A percentile compares a stretch with the other conserved stretches of the same genome.
phyloP scores from a whole-genome alignment of 1,140 invertebrate genomes.

The Harpegnathos saltator region DNA sequence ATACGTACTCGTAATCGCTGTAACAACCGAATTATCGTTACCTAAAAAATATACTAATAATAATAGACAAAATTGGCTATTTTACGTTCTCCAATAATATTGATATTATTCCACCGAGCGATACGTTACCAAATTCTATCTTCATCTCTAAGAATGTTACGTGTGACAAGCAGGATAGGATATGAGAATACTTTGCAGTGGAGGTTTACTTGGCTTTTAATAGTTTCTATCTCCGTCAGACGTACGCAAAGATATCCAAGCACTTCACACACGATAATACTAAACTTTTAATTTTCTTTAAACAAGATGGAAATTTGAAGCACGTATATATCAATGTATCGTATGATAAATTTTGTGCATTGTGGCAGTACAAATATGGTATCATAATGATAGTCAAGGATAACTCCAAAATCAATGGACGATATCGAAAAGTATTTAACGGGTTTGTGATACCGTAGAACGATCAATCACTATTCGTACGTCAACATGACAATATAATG shows the following conservation, averaged over 20 bases:
- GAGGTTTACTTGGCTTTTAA: not conserved
- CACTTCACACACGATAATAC: not conserved
- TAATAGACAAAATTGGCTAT: conserved; percentile 12
- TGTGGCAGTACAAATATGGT: too few relatives aligned
- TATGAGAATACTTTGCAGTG: conserved; percentile 9
- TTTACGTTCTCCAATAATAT: not conserved
- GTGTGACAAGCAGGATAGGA: not conserved
- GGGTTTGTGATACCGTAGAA: too few relatives aligned
- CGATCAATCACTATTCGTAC: too few relatives aligned
- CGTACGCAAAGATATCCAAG: not conserved
- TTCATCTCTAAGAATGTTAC: not conserved
- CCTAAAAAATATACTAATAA: not conserved
- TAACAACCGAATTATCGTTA: conserved; percentile 13
- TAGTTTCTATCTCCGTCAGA: conserved; percentile 1
- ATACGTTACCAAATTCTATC: not conserved
- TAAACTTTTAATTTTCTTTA: not conserved
- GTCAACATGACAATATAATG: too few relatives aligned
- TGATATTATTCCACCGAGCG: not conserved
- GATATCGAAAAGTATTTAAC: too few relatives aligned
- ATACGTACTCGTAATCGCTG: not conserved
- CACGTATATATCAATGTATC: too few relatives aligned
- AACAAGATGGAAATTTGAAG: too few relatives aligned
- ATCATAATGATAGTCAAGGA: too few relatives aligned
- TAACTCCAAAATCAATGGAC: too few relatives aligned
- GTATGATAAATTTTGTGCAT: too few relatives aligned